Evolutionary conservation across 2,113 vertebrate species (phyloP).

Genomic region (Rhombomys opimus): DNA sequence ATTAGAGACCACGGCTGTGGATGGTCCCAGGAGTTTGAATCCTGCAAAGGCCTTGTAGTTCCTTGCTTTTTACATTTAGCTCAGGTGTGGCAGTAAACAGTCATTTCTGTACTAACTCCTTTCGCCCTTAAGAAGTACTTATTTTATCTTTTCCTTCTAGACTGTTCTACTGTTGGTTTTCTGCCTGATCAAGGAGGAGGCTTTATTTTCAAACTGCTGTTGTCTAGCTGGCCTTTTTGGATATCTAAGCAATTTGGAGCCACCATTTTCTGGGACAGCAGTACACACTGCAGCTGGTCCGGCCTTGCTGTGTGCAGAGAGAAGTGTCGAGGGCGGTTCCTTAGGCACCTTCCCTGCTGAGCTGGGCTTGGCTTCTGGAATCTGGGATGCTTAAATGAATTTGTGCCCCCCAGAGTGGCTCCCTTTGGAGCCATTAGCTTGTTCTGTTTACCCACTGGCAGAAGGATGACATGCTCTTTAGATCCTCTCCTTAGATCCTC

Average conservation of each 20-base stretch:
- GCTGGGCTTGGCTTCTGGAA: background rate
- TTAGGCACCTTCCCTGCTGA: constrained; percentile 36
- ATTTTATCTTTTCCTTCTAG: background rate
- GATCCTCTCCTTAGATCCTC: constrained; percentile 52
- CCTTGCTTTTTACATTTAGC: background rate
- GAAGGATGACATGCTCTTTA: constrained; percentile 28
- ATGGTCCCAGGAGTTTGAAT: background rate
- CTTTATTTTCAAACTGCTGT: constrained; percentile 39
- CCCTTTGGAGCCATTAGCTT: constrained; percentile 22
- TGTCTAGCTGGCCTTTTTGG: constrained; percentile 36
- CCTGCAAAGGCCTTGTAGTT: background rate
- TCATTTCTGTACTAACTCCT: background rate
- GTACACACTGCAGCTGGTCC: background rate
- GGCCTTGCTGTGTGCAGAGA: background rate
- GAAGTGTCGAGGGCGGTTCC: background rate
- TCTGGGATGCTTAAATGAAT: constrained; percentile 44
- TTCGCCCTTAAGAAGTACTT: background rate
- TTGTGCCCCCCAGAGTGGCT: background rate
- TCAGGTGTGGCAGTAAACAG: background rate
- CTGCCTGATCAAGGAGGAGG: background rate
- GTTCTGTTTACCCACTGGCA: background rate
- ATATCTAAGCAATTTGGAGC: constrained; percentile 32
- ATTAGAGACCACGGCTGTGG: background rate
- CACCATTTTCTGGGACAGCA: background rate
- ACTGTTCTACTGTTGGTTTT: constrained; percentile 16